A percentile compares a stretch with the other conserved stretches of the same genome.
phyloP scores from a whole-genome alignment of 1,140 invertebrate species.

The Epicauta chinensis region DNA sequence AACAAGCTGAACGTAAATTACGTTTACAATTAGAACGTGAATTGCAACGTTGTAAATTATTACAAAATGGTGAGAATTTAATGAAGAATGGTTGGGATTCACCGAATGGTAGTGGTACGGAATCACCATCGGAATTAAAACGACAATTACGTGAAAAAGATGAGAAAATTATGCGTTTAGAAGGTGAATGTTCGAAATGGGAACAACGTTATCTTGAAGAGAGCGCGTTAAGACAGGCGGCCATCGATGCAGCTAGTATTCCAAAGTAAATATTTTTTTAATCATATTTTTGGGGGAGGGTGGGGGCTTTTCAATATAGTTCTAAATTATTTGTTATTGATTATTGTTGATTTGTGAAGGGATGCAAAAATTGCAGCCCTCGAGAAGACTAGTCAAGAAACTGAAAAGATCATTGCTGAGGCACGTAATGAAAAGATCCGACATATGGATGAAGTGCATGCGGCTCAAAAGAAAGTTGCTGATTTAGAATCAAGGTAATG shows the following conservation, averaged over 20 bases:
- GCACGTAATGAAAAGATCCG: slow-evolving; percentile 78
- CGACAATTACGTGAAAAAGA: slow-evolving; percentile 65
- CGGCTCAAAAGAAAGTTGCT: slow-evolving; percentile 73
- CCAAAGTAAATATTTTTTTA: slow-evolving; percentile 60
- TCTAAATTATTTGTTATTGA: too few relatives aligned
- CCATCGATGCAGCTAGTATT: slow-evolving; percentile 77
- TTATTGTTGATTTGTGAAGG: slow-evolving; percentile 43
- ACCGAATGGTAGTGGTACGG: slow-evolving; percentile 44
- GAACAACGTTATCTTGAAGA: slow-evolving; percentile 84
- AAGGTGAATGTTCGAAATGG: slow-evolving; percentile 80
- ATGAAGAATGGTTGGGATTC: slow-evolving; percentile 30
- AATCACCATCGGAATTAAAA: slow-evolving; percentile 59
- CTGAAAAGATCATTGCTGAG: slow-evolving; percentile 81
- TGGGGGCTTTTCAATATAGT: too few relatives aligned
- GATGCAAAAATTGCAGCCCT: slow-evolving; percentile 81
- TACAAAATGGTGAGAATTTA: slow-evolving; percentile 25
- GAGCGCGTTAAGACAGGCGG: slow-evolving; percentile 73
- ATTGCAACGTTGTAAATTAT: slow-evolving; percentile 54
- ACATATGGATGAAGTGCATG: slow-evolving; percentile 81
- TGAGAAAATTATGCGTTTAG: slow-evolving; percentile 73
- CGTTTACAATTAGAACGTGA: slow-evolving; percentile 74
- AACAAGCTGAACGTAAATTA: slow-evolving; percentile 76
- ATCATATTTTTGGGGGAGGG: too few relatives aligned
- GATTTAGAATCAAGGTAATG: slow-evolving; percentile 72
- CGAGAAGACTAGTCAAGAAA: slow-evolving; percentile 78